These are phyloP conservation scores for Betta splendens DNA, from an alignment of 2,797 vertebrate species.

Conservation along the genomic window DNA sequence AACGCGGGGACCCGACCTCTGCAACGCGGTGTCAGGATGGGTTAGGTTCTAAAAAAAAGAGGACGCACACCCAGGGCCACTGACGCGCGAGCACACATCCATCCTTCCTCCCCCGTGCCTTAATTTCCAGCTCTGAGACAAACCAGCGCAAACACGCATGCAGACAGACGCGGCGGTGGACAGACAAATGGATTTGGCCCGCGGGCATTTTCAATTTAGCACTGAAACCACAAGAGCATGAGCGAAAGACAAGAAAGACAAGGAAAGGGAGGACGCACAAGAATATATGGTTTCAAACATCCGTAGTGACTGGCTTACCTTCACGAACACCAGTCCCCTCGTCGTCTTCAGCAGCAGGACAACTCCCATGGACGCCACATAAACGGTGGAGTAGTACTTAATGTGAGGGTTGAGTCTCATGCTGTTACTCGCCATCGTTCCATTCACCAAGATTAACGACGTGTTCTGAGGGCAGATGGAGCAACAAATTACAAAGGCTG, in stretches of 20 bases:
- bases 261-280: conserved; percentile 48
- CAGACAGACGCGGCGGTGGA: conserved; percentile 40
- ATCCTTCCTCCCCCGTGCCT: conserved; percentile 11
- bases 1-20: conserved; percentile 69
- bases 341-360: conserved; percentile 81
- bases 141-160: conserved; percentile 12
- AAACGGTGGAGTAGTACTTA: conserved; percentile 80
- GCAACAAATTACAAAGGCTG: conserved; percentile 68
- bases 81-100: conserved; percentile 25
- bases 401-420: conserved; percentile 84
- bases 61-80: conserved; percentile 57
- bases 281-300: too few relatives aligned
- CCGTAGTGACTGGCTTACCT: conserved; percentile 71
- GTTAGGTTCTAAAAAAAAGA: conserved; percentile 74
- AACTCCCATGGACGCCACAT: conserved; percentile 80
- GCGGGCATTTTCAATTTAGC: conserved; percentile 71
- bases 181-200: conserved; percentile 77
- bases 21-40: conserved; percentile 69
- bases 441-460: conserved; percentile 76
- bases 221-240: conserved; percentile 42
- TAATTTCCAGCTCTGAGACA: conserved; percentile 7
- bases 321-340: conserved; percentile 83
- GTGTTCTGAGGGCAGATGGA: conserved; percentile 82
- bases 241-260: conserved; percentile 58
- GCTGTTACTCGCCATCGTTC: conserved; percentile 71